Base-by-base conservation (phyloP, 2,797 vertebrate species). In the Synaphobranchus kaupii region DNA sequence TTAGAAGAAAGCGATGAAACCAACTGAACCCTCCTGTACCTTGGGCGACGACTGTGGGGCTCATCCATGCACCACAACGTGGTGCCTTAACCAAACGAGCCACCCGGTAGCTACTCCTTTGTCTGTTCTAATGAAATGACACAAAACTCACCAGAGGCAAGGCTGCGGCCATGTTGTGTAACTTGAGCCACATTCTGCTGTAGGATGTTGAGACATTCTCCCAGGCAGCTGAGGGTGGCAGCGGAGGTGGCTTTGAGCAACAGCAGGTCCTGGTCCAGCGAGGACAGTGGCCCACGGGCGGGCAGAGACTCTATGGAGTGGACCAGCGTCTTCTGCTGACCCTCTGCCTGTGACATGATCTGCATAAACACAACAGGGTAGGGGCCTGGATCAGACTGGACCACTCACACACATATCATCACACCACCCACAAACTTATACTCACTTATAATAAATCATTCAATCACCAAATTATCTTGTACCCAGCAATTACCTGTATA, bases 161-260 rank as follows among this genome's bases (percentile, higher is more conserved):
- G 89, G 0, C 93, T 93, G 86, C 91, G 92, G 63, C 90, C 90
- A 71, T 95, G 92, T 82, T 96, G 94, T 88, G 93, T 93, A 6
- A 92, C 95, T 90, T 97, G 97, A 89, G 95, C 94, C 76, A 97
- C 95, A 4, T 96, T 97, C 91, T 97, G 97, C 93, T 98, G 97
- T 34, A 98, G 92, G 12, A 98, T 91, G 92, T 93, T 97, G 91
- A 98, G 95, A 87, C 98, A 98, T 93, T 98, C 97, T 87, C 97
- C 97, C 80, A 98, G 96, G 95, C 98, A 98, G 96, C 97, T 98
- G 90, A 98, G 94, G 85, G 97, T 97, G 88, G 97, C 97, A 44
- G 97, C 97, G 58, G 98, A 98, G 83, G 98, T 97, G 92, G 97
- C 97, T 95, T 98, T 98, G 87, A 98, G 95, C 88, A 98, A 95